These are phyloP conservation scores for Hirtodrosophila trivittata DNA, from an alignment of 2,888 invertebrate genomes.

Conservation along the genomic window DNA sequence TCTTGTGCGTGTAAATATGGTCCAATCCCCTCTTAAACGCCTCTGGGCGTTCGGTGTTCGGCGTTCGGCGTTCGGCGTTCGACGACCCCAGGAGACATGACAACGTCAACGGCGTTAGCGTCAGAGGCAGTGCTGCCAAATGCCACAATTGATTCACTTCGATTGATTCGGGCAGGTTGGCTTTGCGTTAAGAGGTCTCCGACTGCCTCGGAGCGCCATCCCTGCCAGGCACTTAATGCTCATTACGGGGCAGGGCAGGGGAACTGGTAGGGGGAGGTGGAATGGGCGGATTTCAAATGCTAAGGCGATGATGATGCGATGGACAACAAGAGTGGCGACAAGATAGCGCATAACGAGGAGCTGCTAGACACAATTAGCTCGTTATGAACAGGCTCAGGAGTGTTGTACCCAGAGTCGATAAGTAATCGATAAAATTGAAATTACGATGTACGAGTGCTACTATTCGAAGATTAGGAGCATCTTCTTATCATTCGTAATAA, in stretches of 20 bases:
- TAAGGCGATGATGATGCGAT: constrained; percentile 14
- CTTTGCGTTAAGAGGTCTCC: not conserved
- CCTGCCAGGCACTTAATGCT: constrained; percentile 38
- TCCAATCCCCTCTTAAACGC: not conserved
- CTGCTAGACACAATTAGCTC: constrained; percentile 39
- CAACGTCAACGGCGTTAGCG: constrained; percentile 40
- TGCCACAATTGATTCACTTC: constrained; percentile 74
- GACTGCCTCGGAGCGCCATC: not conserved
- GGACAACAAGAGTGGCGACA: not conserved
- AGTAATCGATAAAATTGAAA: not conserved
- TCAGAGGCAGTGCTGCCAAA: constrained; percentile 43
- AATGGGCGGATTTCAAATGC: no score
- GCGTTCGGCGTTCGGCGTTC: constrained; percentile 47
- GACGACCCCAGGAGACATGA: constrained; percentile 50
- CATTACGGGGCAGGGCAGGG: constrained; percentile 38
- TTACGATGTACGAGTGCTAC: no score
- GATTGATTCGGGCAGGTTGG: constrained; percentile 61
- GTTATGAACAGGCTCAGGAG: constrained; percentile 12
- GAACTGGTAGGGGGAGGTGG: constrained; percentile 21
- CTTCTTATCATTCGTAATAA: no score
- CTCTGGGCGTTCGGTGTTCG: constrained; percentile 6
- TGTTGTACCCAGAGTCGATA: not conserved
- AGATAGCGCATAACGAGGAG: constrained; percentile 25
- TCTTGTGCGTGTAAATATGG: not conserved
- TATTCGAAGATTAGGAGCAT: no score